Conservation (phyloP, 1,140 invertebrate species). For the Hetaerina americana region DNA sequence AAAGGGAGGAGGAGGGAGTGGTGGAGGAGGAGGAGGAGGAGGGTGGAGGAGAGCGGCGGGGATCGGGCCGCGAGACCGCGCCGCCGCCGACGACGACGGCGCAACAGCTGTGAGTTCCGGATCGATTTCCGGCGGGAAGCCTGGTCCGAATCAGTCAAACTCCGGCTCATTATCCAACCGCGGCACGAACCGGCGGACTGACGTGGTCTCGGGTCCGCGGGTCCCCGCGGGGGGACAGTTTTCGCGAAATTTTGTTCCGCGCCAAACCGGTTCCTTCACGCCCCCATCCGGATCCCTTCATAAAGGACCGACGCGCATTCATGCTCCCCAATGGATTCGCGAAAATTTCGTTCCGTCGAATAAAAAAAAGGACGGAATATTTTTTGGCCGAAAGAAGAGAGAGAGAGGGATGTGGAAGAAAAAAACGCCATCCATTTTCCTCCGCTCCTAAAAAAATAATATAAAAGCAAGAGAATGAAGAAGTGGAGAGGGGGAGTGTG, state of each 20-base stretch:
- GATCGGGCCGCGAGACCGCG: background rate
- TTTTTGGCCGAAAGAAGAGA: background rate
- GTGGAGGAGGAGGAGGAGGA: too few relatives aligned
- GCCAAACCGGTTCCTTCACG: background rate
- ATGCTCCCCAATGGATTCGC: background rate
- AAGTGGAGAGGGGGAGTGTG: background rate
- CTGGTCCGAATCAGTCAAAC: background rate
- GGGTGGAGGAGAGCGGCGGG: too few relatives aligned
- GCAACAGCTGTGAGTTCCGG: background rate
- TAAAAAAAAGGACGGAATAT: background rate
- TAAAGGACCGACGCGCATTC: too few relatives aligned
- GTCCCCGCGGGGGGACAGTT: background rate
- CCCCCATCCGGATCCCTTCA: too few relatives aligned
- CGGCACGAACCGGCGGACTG: background rate
- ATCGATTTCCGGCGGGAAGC: background rate
- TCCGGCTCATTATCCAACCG: background rate
- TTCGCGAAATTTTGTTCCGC: background rate
- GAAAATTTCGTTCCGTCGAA: background rate
- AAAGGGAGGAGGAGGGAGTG: too few relatives aligned
- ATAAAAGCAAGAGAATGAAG: background rate
- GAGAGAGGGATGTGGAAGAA: too few relatives aligned
- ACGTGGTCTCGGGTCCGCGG: background rate
- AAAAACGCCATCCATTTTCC: background rate
- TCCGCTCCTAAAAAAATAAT: background rate
- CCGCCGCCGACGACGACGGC: too few relatives aligned